Conservation (phyloP, 1,140 invertebrate genomes). For the Himalopsyche phryganea region DNA sequence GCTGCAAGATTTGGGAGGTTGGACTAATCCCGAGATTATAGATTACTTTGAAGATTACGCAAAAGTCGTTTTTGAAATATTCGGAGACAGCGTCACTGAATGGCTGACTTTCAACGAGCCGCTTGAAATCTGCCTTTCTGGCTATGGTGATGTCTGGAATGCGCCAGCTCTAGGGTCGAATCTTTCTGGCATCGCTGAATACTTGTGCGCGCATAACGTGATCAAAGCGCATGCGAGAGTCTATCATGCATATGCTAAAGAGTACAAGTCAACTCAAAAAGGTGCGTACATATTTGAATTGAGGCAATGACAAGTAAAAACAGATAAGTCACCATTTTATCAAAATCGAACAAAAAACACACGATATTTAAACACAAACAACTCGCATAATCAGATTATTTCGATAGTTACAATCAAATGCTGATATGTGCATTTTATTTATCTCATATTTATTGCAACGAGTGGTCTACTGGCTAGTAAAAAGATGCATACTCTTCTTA, state of each 20-base stretch:
- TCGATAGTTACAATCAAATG: too few relatives aligned
- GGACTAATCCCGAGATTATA: constrained; percentile 50
- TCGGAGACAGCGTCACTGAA: constrained; percentile 40
- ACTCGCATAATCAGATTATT: too few relatives aligned
- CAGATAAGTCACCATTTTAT: too few relatives aligned
- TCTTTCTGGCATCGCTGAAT: constrained; percentile 43
- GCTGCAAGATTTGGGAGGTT: constrained; percentile 53
- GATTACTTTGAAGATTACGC: constrained; percentile 48
- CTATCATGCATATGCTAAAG: constrained; percentile 54
- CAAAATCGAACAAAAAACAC: too few relatives aligned
- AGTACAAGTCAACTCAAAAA: constrained; percentile 30
- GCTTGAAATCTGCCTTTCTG: constrained; percentile 38
- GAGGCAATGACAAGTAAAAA: too few relatives aligned
- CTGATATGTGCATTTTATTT: too few relatives aligned
- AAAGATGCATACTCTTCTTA: too few relatives aligned
- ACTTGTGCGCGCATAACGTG: constrained; percentile 52
- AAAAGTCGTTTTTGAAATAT: constrained; percentile 36
- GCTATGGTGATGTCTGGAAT: constrained; percentile 42
- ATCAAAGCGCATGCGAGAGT: constrained; percentile 54
- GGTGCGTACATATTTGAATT: too few relatives aligned
- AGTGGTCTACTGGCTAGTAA: too few relatives aligned
- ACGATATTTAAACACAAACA: not conserved
- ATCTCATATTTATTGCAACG: too few relatives aligned
- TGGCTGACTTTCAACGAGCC: constrained; percentile 50
- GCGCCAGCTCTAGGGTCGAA: constrained; percentile 40